A percentile compares a stretch with the other conserved stretches of the same genome.
These are phyloP conservation scores for Ptilorrhoa leucosticta DNA, from an alignment of 2,113 vertebrate species.

Conservation along the genomic window DNA sequence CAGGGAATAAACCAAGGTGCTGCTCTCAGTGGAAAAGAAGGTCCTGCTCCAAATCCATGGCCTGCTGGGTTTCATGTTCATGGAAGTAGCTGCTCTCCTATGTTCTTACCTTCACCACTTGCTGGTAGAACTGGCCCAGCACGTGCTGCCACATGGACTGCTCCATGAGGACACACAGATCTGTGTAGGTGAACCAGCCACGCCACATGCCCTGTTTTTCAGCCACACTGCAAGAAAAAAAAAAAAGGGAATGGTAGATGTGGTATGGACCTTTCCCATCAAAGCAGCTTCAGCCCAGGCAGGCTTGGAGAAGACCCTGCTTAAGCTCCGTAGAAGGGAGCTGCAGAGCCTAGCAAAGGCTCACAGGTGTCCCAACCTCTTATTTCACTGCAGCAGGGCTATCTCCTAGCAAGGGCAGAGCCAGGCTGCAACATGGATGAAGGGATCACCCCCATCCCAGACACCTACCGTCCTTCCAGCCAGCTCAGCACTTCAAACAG, in stretches of 20 bases:
- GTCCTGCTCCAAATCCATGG: background rate
- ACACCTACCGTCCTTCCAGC: slow-evolving; percentile 87
- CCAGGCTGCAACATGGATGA: background rate
- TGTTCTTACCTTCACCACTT: slow-evolving; percentile 85
- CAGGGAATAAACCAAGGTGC: background rate
- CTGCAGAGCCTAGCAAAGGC: background rate
- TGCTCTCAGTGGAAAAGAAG: background rate
- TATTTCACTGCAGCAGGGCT: background rate
- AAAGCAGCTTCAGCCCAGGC: background rate
- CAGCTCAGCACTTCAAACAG: slow-evolving; percentile 87
- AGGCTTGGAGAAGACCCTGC: background rate
- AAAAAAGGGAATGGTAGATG: background rate
- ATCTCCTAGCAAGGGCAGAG: background rate
- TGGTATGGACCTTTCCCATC: fast-evolving
- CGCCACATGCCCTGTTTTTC: slow-evolving; percentile 87
- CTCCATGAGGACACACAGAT: slow-evolving; percentile 92
- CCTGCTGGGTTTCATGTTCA: background rate
- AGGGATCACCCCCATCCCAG: background rate
- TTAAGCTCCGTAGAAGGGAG: background rate
- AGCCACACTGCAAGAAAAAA: slow-evolving; percentile 77
- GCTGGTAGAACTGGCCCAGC: slow-evolving; percentile 84
- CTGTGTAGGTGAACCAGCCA: slow-evolving; percentile 97
- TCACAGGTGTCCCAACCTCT: background rate
- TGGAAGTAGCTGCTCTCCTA: background rate
- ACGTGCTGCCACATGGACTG: slow-evolving; percentile 85